phyloP scores from a whole-genome alignment of 1,140 invertebrate species.

The Drosophila tristis region DNA sequence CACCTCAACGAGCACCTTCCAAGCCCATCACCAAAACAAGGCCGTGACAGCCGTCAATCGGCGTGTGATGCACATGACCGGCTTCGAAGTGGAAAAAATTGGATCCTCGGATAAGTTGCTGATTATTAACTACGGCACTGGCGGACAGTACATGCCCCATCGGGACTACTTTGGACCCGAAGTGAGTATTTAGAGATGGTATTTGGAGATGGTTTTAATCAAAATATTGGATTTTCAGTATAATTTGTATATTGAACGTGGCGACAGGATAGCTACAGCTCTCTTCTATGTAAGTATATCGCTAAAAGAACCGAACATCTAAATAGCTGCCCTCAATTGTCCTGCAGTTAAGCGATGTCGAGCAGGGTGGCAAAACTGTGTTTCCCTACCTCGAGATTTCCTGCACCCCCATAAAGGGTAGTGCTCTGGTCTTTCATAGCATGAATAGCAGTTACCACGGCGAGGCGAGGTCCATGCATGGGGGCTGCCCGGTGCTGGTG shows the following conservation, averaged over 20 bases:
- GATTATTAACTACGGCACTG: slow-evolving; percentile 16
- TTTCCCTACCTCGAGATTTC: background rate
- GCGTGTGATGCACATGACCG: slow-evolving; percentile 9
- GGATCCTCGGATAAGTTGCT: slow-evolving; percentile 2
- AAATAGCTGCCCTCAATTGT: background rate
- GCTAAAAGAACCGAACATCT: background rate
- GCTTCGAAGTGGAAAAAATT: background rate
- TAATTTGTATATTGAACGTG: background rate
- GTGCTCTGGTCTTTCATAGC: slow-evolving; percentile 10
- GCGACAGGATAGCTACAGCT: slow-evolving; percentile 16
- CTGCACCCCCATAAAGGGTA: slow-evolving; percentile 9
- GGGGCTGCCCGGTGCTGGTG: slow-evolving; percentile 10
- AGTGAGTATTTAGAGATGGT: background rate
- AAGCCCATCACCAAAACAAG: background rate
- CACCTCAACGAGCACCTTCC: slow-evolving; percentile 1
- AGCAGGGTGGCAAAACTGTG: slow-evolving; percentile 15
- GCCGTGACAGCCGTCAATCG: background rate
- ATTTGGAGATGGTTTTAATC: background rate
- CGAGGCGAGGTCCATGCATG: background rate
- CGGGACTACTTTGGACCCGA: slow-evolving; percentile 1
- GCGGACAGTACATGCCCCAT: slow-evolving; percentile 18
- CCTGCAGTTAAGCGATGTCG: slow-evolving; percentile 16
- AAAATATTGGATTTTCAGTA: background rate
- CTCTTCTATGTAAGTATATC: slow-evolving; percentile 19
- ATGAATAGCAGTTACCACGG: background rate